phyloP scores from a whole-genome alignment of 2,797 vertebrate genomes.

The Rhinatrema bivittatum region DNA sequence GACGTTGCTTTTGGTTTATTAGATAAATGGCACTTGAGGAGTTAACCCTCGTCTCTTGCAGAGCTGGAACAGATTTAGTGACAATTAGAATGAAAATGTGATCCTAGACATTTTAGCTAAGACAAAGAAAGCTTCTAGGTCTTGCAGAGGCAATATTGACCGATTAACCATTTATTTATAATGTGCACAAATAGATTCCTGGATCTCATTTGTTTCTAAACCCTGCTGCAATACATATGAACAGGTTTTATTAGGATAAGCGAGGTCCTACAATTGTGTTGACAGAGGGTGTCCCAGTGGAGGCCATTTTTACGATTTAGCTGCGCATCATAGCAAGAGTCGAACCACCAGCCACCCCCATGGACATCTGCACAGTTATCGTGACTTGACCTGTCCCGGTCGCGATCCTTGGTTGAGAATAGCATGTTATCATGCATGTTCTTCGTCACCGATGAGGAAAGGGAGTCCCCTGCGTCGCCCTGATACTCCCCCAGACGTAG shows the following conservation, averaged over 20 bases:
- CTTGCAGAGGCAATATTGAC: background rate
- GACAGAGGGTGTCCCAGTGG: slow-evolving; percentile 13
- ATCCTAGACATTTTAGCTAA: background rate
- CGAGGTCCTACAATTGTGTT: background rate
- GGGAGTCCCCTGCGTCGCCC: slow-evolving; percentile 4
- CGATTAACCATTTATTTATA: background rate
- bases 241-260: slow-evolving; percentile 11
- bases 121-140: background rate
- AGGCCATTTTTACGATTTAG: slow-evolving; percentile 5
- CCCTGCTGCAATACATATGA: slow-evolving; percentile 20
- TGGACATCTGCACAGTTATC: slow-evolving; percentile 5
- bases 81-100: background rate
- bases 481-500: slow-evolving; percentile 9
- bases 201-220: too few species aligned
- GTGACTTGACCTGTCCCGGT: slow-evolving; percentile 3
- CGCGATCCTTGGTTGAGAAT: background rate
- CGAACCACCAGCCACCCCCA: slow-evolving; percentile 11
- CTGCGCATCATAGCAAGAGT: slow-evolving; percentile 12
- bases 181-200: too few species aligned
- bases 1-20: too few species aligned
- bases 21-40: too few species aligned
- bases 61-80: too few species aligned
- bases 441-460: background rate
- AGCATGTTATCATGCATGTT: slow-evolving; percentile 20
- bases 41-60: too few species aligned